Evolutionary conservation across 2,888 invertebrate species (phyloP).

Genomic region (Synergus itoensis): DNA sequence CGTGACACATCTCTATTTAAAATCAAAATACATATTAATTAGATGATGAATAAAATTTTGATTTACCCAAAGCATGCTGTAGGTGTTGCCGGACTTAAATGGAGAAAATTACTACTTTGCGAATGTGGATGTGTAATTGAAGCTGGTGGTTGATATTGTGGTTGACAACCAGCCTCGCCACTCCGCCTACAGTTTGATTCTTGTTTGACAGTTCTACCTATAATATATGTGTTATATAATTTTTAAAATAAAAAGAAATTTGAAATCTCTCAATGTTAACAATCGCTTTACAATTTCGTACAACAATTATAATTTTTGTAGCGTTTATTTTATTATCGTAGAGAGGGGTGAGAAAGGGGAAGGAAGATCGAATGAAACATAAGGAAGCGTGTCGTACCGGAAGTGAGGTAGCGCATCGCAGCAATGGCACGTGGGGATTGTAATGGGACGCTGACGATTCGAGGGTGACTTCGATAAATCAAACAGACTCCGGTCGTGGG

Average conservation of each 20-base stretch:
- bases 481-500: slow-evolving; percentile 70
- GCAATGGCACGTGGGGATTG: slow-evolving; percentile 68
- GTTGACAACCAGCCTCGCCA: slow-evolving; percentile 58
- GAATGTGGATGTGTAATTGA: slow-evolving; percentile 58
- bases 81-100: slow-evolving; percentile 63
- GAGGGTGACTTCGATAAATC: slow-evolving; percentile 68
- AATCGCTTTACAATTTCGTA: too few relatives aligned
- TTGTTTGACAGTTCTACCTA: slow-evolving; percentile 64
- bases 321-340: slow-evolving; percentile 45
- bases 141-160: slow-evolving; percentile 57
- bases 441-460: slow-evolving; percentile 62
- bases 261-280: too few relatives aligned
- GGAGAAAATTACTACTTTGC: slow-evolving; percentile 62
- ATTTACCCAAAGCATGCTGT: slow-evolving; percentile 65
- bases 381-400: slow-evolving; percentile 71
- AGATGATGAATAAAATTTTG: not conserved
- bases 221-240: not conserved
- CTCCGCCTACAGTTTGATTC: slow-evolving; percentile 65
- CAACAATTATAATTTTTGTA: too few relatives aligned
- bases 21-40: too few relatives aligned
- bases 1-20: too few relatives aligned
- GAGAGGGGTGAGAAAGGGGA: not conserved
- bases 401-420: slow-evolving; percentile 71
- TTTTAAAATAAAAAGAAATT: too few relatives aligned
- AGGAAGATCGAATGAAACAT: slow-evolving; percentile 46